These are phyloP conservation scores for Shargacucullia verbasci DNA, from an alignment of 2,888 invertebrate genomes.

Conservation along the genomic window DNA sequence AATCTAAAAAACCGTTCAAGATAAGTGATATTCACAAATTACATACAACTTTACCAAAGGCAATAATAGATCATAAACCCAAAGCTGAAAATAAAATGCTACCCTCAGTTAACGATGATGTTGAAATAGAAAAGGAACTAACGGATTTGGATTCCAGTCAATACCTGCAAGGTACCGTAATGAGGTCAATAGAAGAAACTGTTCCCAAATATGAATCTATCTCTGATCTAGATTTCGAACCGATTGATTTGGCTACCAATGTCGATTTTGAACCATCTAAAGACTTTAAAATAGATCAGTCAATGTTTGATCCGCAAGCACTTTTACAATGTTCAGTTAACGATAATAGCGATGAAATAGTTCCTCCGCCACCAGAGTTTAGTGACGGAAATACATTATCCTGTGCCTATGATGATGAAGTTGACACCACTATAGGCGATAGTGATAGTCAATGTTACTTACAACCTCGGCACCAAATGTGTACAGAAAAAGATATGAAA, in stretches of 20 bases:
- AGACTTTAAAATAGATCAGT: constrained; percentile 65
- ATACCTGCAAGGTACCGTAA: not conserved
- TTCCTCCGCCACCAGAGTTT: constrained; percentile 78
- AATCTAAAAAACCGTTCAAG: constrained; percentile 71
- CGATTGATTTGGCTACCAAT: constrained; percentile 20
- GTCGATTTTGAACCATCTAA: constrained; percentile 27
- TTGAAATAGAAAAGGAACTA: constrained; percentile 8
- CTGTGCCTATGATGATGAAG: constrained; percentile 6
- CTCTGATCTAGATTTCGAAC: constrained; percentile 32
- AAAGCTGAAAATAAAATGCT: constrained; percentile 5
- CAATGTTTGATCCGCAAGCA: constrained; percentile 79
- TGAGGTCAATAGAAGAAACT: constrained; percentile 1
- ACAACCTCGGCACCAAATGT: constrained; percentile 3
- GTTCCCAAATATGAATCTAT: constrained; percentile 9
- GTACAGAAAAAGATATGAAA: constrained; percentile 12
- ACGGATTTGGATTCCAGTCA: constrained; percentile 3
- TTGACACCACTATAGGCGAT: constrained; percentile 3
- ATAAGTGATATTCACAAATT: constrained; percentile 74
- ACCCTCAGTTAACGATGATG: not conserved
- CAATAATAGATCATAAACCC: constrained; percentile 43
- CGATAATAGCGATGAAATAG: constrained; percentile 58
- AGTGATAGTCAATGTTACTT: constrained; percentile 2
- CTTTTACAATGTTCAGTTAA: constrained; percentile 69
- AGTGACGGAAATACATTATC: constrained; percentile 57
- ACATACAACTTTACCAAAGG: constrained; percentile 60